Evolutionary conservation across 2,113 vertebrate genomes (phyloP).

Genomic region (Monarcha castaneiventris): DNA sequence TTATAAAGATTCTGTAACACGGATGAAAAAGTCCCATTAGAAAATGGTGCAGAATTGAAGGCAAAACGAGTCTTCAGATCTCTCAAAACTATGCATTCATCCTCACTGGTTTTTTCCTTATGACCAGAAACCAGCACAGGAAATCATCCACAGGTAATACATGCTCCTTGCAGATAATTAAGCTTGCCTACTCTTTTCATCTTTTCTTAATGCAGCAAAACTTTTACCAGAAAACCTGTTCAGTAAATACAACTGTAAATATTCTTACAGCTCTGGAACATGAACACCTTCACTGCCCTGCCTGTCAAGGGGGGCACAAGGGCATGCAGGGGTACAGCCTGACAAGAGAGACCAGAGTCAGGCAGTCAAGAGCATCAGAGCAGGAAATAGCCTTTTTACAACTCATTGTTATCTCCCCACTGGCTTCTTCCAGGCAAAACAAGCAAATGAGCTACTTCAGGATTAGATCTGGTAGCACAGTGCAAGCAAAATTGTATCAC

Average conservation of each 20-base stretch:
- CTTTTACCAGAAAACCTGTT: not conserved
- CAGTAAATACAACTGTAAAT: not conserved
- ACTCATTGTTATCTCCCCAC: not conserved
- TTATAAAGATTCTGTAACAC: not conserved
- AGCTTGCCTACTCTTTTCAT: not conserved
- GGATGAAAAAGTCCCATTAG: not conserved
- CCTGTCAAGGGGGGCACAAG: rapidly evolving
- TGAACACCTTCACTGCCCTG: not conserved
- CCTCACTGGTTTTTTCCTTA: not conserved
- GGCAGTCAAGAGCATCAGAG: not conserved
- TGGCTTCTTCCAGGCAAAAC: not conserved
- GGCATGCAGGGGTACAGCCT: not conserved
- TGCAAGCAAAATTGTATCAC: not conserved
- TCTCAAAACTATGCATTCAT: not conserved
- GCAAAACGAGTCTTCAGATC: not conserved
- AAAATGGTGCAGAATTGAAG: not conserved
- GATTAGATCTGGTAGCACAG: not conserved
- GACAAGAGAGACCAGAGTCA: not conserved
- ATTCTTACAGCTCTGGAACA: not conserved
- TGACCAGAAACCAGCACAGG: not conserved
- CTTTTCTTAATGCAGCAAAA: not conserved
- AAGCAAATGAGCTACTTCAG: not conserved
- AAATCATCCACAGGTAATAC: not conserved
- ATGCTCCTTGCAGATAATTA: not conserved
- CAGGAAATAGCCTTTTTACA: conserved; percentile 22